phyloP scores from a whole-genome alignment of 2,888 invertebrate species.

The Salpingus planirostris region DNA sequence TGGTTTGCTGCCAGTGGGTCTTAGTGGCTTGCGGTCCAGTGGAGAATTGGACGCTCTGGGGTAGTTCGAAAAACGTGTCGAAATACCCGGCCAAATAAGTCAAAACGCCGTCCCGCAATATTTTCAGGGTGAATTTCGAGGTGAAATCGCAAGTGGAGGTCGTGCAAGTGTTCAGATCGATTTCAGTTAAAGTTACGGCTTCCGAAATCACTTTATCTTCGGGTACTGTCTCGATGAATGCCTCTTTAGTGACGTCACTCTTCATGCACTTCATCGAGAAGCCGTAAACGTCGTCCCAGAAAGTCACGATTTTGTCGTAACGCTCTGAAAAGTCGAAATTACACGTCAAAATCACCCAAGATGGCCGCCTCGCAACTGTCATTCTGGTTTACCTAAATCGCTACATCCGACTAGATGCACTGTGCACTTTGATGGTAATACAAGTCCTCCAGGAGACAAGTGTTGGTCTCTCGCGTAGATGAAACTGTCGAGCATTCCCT shows the following conservation, averaged over 20 bases:
- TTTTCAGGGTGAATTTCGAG: slow-evolving; percentile 57
- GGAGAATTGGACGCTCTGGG: slow-evolving; percentile 58
- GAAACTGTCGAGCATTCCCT: slow-evolving; percentile 94
- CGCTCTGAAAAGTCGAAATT: slow-evolving; percentile 51
- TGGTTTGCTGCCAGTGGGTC: slow-evolving; percentile 94
- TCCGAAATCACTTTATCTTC: slow-evolving; percentile 58
- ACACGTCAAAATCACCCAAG: no score
- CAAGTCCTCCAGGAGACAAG: slow-evolving; percentile 63
- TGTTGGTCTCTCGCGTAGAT: slow-evolving; percentile 79
- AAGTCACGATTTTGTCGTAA: slow-evolving; percentile 65
- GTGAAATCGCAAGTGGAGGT: slow-evolving; percentile 64
- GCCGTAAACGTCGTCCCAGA: slow-evolving; percentile 91
- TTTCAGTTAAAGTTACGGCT: slow-evolving; percentile 54
- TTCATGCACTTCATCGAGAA: slow-evolving; percentile 91
- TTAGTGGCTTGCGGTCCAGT: slow-evolving; percentile 66
- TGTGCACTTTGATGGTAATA: slow-evolving; percentile 79
- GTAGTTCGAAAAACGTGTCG: slow-evolving; percentile 75
- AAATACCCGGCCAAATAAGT: slow-evolving; percentile 87
- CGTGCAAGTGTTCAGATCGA: slow-evolving; percentile 69
- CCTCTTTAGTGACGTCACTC: slow-evolving; percentile 71
- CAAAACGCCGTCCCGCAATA: slow-evolving; percentile 56
- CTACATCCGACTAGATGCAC: slow-evolving; percentile 74
- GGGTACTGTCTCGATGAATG: slow-evolving; percentile 58
- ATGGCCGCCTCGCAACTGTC: no score
- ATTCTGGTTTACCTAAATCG: slow-evolving; percentile 48